Base-by-base conservation (phyloP, 2,888 invertebrate species). In the Papilio demoleus region DNA sequence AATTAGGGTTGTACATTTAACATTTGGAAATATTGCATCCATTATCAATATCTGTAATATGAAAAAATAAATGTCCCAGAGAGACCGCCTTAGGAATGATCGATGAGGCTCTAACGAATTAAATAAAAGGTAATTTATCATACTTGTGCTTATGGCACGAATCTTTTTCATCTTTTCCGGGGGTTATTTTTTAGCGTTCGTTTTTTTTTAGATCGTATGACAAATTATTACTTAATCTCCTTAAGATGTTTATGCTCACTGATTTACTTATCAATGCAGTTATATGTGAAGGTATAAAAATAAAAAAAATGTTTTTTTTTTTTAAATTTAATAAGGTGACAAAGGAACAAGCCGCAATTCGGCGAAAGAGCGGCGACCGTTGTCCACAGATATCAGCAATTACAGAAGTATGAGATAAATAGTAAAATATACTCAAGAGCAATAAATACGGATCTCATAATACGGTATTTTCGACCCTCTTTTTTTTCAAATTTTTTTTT, bases 101-200 rank as follows among this genome's bases (percentile, higher is more conserved):
- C 68, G 68, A 68, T 68, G 68, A 59, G 58, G 8, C 24, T 27
- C 50, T 53, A 67, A 62, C 56, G 62, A 67, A 67, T 67, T 38
- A 67, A 67, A 67, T 67, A 56, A 62, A 67, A 63, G 53, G 62
- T 62, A 67, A 67, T 67, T 62, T 58, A 67, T 67, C 67, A 63
- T 62, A 36, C 62, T 62, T 36, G 62, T 60, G 59, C 66, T 66
- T 66, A 60, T 66, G 66, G 36, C 59, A 47, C 38, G n/a, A 59
- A 60, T 66, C 65, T 65, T 65, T 59, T 65, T 59, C 59, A 65
- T 59, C 45, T 59, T 59, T 59, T 24, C 36, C 66, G 17, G 22
- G 45, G 38, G 36, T 50, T 47, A 40, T 67, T 60, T 66, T 67
- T 67, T 24, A 50, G 19, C 38, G 11, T 50, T 38, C 17, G 12